Percentiles rank a stretch among this genome's conserved stretches.
phyloP scores from a whole-genome alignment of 1,140 invertebrate genomes.

The Oreohelix idahoensis region DNA sequence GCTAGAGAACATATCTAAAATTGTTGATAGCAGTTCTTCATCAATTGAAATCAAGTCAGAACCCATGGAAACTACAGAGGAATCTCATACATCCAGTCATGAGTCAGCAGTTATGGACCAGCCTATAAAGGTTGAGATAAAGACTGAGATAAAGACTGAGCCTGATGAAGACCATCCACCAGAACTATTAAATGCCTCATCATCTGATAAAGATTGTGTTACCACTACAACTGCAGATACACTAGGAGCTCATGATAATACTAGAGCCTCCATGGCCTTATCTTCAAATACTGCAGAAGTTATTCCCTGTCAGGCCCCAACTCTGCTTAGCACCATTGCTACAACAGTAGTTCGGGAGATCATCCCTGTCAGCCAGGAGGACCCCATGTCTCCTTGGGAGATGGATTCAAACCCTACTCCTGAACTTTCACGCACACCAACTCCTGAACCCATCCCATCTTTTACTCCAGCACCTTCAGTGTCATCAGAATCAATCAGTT shows the following conservation, averaged over 20 bases:
- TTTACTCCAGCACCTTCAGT: constrained; percentile 28
- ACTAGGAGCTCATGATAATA: neutral
- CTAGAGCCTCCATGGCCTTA: neutral
- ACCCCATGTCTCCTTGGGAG: constrained; percentile 33
- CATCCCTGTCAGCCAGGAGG: constrained; percentile 32
- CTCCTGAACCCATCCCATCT: constrained; percentile 26
- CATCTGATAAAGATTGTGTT: neutral
- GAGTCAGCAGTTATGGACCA: neutral
- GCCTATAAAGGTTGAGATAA: neutral
- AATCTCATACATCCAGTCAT: neutral
- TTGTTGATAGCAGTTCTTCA: neutral
- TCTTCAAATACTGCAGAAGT: neutral
- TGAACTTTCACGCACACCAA: constrained; percentile 37
- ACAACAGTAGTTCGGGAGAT: constrained; percentile 7
- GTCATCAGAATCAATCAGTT: constrained; percentile 17
- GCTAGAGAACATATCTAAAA: neutral
- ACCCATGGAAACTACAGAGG: neutral
- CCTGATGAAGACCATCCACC: neutral
- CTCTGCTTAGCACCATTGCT: constrained; percentile 23
- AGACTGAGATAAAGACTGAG: neutral
- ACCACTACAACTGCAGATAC: neutral
- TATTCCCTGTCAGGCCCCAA: neutral
- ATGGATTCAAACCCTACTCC: constrained; percentile 43
- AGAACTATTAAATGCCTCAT: neutral
- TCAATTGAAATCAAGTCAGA: neutral